phyloP scores from a whole-genome alignment of 2,888 invertebrate species.

The Hydropsyche betteni region DNA sequence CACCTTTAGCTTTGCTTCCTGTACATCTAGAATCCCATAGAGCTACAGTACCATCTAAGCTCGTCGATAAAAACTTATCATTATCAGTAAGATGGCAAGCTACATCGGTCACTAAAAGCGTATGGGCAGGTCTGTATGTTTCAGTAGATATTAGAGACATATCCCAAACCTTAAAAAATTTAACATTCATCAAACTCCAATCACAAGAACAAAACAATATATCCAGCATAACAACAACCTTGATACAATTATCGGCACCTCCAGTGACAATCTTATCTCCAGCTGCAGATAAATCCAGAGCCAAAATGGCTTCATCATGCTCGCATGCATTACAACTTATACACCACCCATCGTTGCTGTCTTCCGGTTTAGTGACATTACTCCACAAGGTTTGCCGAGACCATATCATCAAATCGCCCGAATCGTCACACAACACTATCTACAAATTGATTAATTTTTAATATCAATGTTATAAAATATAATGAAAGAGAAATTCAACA shows the following conservation, averaged over 20 bases:
- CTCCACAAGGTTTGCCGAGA: constrained; percentile 52
- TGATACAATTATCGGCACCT: constrained; percentile 64
- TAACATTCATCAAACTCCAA: background rate
- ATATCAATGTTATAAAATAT: background rate
- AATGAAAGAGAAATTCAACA: background rate
- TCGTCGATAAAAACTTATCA: constrained; percentile 65
- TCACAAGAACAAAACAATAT: background rate
- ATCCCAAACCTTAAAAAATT: constrained; percentile 62
- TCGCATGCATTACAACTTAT: constrained; percentile 55
- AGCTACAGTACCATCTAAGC: constrained; percentile 65
- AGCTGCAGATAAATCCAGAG: constrained; percentile 59
- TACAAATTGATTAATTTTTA: constrained; percentile 50
- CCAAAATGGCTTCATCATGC: constrained; percentile 60
- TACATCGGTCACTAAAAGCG: constrained; percentile 61
- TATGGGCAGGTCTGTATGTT: constrained; percentile 64
- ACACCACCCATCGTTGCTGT: constrained; percentile 45
- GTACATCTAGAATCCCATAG: constrained; percentile 65
- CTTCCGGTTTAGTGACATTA: constrained; percentile 56
- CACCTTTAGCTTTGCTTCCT: constrained; percentile 44
- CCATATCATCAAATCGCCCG: constrained; percentile 62
- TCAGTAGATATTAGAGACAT: constrained; percentile 60
- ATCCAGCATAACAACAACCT: constrained; percentile 55
- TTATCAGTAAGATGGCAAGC: constrained; percentile 63
- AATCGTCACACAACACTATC: constrained; percentile 64
- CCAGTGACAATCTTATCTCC: constrained; percentile 60